These are phyloP conservation scores for Chelonus formosanus DNA, from an alignment of 2,888 invertebrate genomes.

Conservation along the genomic window DNA sequence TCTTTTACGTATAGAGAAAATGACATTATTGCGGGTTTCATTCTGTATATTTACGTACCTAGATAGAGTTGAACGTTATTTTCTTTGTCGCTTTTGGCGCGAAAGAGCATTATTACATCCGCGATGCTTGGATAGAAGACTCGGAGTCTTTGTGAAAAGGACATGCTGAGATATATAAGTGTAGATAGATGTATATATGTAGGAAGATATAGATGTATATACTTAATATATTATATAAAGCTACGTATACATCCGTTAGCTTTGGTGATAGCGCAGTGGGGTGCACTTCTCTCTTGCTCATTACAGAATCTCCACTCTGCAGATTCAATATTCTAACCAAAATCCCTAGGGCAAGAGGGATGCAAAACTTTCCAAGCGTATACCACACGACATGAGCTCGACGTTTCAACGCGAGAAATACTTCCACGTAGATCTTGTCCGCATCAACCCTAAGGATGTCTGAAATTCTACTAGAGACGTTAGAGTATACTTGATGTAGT, in stretches of 20 bases:
- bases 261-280: conserved; percentile 6
- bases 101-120: conserved; percentile 4
- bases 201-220: background rate
- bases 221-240: background rate
- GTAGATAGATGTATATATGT: background rate
- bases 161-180: background rate
- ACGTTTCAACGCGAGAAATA: conserved; percentile 7
- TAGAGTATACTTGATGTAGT: no score
- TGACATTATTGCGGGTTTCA: background rate
- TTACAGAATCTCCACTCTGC: conserved; percentile 62
- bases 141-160: background rate
- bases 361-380: conserved; percentile 60
- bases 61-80: conserved; percentile 2
- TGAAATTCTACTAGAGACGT: no score
- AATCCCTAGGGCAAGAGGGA: conserved; percentile 61
- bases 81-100: conserved; percentile 9
- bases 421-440: conserved; percentile 8
- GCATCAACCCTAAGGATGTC: background rate
- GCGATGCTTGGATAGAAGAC: conserved; percentile 4
- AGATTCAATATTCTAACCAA: conserved; percentile 66
- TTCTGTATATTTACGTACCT: background rate
- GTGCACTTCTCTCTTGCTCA: conserved; percentile 46
- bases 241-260: conserved; percentile 2
- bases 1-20: background rate
- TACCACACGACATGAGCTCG: conserved; percentile 3